phyloP scores from a whole-genome alignment of 2,113 vertebrate genomes.

The Montifringilla adamsi region DNA sequence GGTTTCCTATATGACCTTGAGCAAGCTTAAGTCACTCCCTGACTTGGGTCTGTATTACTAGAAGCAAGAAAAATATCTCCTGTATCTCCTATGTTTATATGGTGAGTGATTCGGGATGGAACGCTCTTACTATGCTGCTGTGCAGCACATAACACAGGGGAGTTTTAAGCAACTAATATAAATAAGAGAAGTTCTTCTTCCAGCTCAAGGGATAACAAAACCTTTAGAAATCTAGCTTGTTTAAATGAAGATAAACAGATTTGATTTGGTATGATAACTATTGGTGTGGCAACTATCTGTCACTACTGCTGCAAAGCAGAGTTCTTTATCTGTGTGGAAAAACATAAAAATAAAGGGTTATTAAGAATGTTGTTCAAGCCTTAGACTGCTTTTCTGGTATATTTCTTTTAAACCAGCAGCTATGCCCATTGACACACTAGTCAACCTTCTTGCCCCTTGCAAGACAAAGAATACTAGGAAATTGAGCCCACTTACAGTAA shows the following conservation, averaged over 20 bases:
- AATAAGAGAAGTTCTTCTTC: conserved; percentile 49
- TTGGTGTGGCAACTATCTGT: conserved; percentile 56
- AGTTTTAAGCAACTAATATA: conserved; percentile 53
- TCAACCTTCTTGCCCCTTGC: neutral
- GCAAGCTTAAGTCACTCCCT: neutral
- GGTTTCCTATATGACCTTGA: neutral
- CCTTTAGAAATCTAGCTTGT: conserved; percentile 49
- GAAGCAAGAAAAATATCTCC: conserved; percentile 19
- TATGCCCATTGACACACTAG: neutral
- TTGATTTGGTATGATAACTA: conserved; percentile 55
- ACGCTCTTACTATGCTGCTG: neutral
- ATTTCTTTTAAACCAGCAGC: neutral
- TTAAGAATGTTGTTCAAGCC: neutral
- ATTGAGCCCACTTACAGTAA: neutral
- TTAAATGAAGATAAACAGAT: conserved; percentile 62
- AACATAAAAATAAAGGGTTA: neutral
- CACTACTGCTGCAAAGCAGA: neutral
- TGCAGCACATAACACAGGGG: conserved; percentile 22
- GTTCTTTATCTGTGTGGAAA: neutral
- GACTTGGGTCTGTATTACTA: neutral
- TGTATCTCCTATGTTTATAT: conserved; percentile 46
- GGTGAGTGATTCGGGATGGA: conserved; percentile 8
- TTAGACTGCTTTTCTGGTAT: neutral
- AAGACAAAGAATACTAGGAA: neutral
- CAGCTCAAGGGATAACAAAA: conserved; percentile 53